Evolutionary conservation across 2,113 vertebrate genomes (phyloP).

Genomic region (Tragelaphus buxtoni): DNA sequence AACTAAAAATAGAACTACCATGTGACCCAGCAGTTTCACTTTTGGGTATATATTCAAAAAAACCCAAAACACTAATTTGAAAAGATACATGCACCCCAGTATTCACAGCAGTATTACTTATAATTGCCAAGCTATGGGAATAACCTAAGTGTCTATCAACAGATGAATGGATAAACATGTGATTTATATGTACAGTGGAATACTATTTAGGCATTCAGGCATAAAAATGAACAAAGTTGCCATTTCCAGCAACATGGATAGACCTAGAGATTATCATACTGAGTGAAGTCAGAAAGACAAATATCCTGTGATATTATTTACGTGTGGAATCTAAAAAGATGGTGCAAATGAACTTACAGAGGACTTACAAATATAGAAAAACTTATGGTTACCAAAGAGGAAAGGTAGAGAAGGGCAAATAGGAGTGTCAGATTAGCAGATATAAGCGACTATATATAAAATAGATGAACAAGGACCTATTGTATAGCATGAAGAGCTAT

Average conservation of each 20-base stretch:
- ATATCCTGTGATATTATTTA: neutral
- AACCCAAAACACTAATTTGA: neutral
- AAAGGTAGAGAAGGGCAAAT: neutral
- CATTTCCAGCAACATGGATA: neutral
- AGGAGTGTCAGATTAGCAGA: neutral
- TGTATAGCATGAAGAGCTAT: neutral
- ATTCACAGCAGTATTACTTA: neutral
- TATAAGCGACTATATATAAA: neutral
- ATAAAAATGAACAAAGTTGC: neutral
- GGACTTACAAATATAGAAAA: neutral
- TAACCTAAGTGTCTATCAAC: neutral
- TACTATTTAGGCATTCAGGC: neutral
- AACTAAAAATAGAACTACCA: neutral
- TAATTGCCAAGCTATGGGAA: neutral
- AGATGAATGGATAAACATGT: neutral
- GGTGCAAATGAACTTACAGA: neutral
- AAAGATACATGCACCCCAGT: neutral
- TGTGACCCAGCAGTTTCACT: neutral
- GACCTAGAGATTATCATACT: neutral
- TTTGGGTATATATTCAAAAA: neutral
- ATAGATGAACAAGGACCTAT: neutral
- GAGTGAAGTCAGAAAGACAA: neutral
- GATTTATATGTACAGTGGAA: neutral
- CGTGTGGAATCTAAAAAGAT: neutral
- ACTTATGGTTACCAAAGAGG: neutral